These are phyloP conservation scores for Typhlomys cinereus DNA, from an alignment of 2,113 vertebrate genomes.

Conservation along the genomic window DNA sequence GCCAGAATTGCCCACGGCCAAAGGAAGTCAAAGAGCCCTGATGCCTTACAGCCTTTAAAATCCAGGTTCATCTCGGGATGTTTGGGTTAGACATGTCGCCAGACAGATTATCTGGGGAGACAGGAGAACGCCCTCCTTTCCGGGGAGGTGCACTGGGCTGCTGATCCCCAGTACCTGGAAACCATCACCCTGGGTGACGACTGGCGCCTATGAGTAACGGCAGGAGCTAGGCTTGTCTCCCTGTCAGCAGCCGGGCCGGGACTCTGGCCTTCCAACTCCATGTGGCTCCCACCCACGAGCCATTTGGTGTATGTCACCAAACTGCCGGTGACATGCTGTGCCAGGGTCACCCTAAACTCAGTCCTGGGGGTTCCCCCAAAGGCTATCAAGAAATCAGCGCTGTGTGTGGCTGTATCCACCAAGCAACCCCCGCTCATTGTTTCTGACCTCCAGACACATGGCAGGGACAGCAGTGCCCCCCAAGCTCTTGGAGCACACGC, in stretches of 20 bases:
- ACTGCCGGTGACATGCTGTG: neutral
- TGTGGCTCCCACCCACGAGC: neutral
- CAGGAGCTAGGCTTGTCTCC: neutral
- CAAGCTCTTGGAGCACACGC: too few relatives aligned
- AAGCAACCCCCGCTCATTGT: neutral
- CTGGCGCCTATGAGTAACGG: fast-evolving
- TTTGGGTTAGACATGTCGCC: neutral
- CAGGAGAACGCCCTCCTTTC: too few relatives aligned
- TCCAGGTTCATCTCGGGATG: neutral
- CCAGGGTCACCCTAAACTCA: neutral
- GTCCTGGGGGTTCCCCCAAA: neutral
- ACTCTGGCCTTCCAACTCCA: fast-evolving
- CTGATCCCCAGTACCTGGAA: fast-evolving
- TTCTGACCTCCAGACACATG: neutral
- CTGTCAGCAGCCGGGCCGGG: fast-evolving
- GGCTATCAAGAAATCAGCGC: neutral
- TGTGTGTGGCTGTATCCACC: neutral
- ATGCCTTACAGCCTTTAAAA: neutral
- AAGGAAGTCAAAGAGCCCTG: neutral
- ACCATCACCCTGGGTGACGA: neutral
- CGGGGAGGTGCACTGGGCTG: neutral
- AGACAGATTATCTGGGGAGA: fast-evolving
- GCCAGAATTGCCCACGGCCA: neutral
- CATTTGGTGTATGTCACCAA: neutral
- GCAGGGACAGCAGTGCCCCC: neutral